A percentile compares a stretch with the other conserved stretches of the same genome.
phyloP scores from a whole-genome alignment of 2,888 invertebrate species.

The Epinotia bilunana region DNA sequence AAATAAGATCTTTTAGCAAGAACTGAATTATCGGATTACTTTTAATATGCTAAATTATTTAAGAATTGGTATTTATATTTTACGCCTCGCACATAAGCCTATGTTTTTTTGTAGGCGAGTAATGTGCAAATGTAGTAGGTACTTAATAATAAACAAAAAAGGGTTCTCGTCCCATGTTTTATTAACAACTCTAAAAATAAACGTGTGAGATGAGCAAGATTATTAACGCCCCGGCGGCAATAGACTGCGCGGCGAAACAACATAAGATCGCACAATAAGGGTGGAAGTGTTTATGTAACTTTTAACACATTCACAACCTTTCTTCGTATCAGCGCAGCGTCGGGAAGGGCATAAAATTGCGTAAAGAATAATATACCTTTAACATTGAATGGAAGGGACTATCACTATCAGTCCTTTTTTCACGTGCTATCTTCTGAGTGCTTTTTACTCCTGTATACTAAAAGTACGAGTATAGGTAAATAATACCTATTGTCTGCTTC shows the following conservation, averaged over 20 bases:
- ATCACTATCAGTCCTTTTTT: too few relatives aligned
- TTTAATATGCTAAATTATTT: too few relatives aligned
- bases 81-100: too few relatives aligned
- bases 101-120: too few relatives aligned
- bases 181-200: not conserved
- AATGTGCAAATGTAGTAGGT: not conserved
- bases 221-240: constrained; percentile 8
- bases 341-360: not conserved
- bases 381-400: not conserved
- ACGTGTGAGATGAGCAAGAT: constrained; percentile 5
- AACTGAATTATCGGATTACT: too few relatives aligned
- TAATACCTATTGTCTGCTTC: too few relatives aligned
- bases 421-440: not conserved
- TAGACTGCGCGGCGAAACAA: not conserved
- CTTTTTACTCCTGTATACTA: too few relatives aligned
- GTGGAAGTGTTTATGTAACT: constrained; percentile 8
- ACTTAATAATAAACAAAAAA: not conserved
- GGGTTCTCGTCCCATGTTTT: not conserved
- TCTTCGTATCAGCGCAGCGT: not conserved
- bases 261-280: constrained; percentile 10
- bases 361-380: not conserved
- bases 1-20: too few relatives aligned
- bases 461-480: too few relatives aligned
- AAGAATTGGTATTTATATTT: too few relatives aligned
- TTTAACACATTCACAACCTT: not conserved